Conservation (phyloP, 37 sponge, comb jelly and placozoan genomes). For the Ephydatia muelleri region DNA sequence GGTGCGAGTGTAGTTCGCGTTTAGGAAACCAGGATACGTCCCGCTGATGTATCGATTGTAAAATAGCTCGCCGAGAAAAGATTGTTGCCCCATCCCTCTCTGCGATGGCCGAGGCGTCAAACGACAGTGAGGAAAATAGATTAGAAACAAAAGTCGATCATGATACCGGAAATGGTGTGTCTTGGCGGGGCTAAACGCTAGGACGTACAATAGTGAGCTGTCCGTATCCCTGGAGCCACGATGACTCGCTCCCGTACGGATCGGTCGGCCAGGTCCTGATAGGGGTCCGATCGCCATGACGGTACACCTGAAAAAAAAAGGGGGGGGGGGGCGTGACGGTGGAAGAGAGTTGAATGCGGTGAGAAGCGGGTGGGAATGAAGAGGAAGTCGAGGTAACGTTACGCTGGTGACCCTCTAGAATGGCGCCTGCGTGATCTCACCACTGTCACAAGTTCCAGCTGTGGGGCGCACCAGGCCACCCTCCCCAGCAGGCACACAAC, state of each 20-base stretch:
- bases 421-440: conserved; percentile 18
- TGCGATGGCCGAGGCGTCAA: background rate
- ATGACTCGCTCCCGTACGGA: conserved; percentile 15
- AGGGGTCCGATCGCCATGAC: conserved; percentile 97
- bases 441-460: conserved; percentile 42
- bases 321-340: background rate
- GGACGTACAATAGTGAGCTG: conserved; percentile 83
- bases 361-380: too few relatives aligned
- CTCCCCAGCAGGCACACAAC: background rate
- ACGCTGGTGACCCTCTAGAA: too few relatives aligned
- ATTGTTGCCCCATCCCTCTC: background rate
- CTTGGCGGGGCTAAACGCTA: too few relatives aligned
- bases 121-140: background rate
- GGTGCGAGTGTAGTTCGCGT: conserved; percentile 60
- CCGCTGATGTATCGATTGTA: conserved; percentile 33
- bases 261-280: conserved; percentile 69
- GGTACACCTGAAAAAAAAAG: conserved; percentile 67
- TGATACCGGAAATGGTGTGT: background rate
- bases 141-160: background rate
- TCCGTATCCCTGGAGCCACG: conserved; percentile 93
- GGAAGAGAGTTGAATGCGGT: too few relatives aligned
- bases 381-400: too few relatives aligned
- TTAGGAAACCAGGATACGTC: conserved; percentile 6
- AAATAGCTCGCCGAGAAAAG: conserved; percentile 28
- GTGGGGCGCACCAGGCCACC: background rate